Conservation (phyloP, 2,888 invertebrate genomes). For the Tigriopus californicus region DNA sequence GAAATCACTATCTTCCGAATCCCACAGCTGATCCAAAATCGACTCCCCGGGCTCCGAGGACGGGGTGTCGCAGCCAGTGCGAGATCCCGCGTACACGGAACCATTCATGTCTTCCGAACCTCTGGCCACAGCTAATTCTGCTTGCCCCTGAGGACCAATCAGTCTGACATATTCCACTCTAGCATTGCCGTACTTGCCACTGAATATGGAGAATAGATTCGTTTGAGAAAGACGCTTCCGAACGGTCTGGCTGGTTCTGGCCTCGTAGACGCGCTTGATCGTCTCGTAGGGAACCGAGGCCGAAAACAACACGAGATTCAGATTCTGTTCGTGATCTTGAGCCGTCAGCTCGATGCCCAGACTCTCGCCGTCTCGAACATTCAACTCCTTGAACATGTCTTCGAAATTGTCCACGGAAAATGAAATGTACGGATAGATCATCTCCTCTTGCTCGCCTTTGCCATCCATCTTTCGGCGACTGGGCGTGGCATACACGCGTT, state of each 20-base stretch:
- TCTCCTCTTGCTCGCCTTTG: constrained; percentile 94
- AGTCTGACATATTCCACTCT: constrained; percentile 94
- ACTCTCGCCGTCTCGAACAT: constrained; percentile 94
- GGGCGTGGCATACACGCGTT: constrained; percentile 88
- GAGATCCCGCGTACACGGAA: constrained; percentile 30
- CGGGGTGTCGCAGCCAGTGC: constrained; percentile 68
- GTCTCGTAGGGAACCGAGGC: constrained; percentile 96
- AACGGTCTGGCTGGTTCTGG: constrained; percentile 22
- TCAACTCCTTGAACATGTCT: constrained; percentile 37
- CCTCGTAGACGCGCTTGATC: constrained; percentile 68
- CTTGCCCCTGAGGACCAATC: constrained; percentile 90
- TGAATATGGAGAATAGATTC: constrained; percentile 9
- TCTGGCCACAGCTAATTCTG: constrained; percentile 92
- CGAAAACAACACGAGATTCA: constrained; percentile 85
- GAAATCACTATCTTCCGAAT: constrained; percentile 61
- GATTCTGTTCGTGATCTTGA: constrained; percentile 59
- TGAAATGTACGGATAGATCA: constrained; percentile 96
- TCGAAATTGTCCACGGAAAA: constrained; percentile 99
- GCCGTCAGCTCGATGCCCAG: constrained; percentile 95
- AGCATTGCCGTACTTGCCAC: constrained; percentile 37
- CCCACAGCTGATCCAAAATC: constrained; percentile 14
- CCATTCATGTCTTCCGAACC: constrained; percentile 41
- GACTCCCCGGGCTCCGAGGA: constrained; percentile 71
- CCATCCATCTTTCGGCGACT: constrained; percentile 91
- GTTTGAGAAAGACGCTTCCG: constrained; percentile 5